These are phyloP conservation scores for Strix uralensis DNA, from an alignment of 2,113 vertebrate genomes.

Conservation along the genomic window DNA sequence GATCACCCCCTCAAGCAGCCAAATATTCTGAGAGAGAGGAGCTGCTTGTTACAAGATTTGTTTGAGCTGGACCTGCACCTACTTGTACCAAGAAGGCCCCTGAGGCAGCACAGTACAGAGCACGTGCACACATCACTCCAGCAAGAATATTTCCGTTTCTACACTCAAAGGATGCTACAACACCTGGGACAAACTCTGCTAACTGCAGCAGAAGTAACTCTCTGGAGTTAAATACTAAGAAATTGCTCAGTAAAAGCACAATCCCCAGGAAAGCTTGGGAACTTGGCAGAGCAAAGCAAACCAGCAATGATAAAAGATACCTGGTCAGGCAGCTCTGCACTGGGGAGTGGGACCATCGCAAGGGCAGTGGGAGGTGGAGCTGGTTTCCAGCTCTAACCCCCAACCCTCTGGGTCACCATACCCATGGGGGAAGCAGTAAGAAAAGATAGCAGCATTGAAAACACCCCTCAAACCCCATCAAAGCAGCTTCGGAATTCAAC, in stretches of 20 bases:
- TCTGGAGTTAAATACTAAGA: not conserved
- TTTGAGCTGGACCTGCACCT: not conserved
- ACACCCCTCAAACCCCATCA: not conserved
- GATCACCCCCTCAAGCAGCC: not conserved
- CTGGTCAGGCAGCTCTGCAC: not conserved
- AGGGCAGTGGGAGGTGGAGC: not conserved
- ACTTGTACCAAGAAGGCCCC: not conserved
- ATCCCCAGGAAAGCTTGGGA: not conserved
- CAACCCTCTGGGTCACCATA: not conserved
- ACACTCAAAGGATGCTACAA: not conserved
- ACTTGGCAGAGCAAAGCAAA: not conserved
- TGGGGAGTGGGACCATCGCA: accelerated
- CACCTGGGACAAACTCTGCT: not conserved
- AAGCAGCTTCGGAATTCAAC: not conserved
- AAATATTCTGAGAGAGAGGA: not conserved
- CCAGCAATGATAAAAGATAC: not conserved
- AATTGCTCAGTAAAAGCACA: not conserved
- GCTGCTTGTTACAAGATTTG: not conserved
- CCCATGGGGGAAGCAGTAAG: accelerated
- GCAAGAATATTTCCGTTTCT: not conserved
- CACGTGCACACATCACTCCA: not conserved
- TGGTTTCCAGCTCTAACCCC: not conserved
- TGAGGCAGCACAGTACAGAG: accelerated
- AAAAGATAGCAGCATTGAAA: not conserved
- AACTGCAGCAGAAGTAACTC: not conserved